Base-by-base conservation (phyloP, 2,113 vertebrate genomes). In the Hippocampus zosterae region DNA sequence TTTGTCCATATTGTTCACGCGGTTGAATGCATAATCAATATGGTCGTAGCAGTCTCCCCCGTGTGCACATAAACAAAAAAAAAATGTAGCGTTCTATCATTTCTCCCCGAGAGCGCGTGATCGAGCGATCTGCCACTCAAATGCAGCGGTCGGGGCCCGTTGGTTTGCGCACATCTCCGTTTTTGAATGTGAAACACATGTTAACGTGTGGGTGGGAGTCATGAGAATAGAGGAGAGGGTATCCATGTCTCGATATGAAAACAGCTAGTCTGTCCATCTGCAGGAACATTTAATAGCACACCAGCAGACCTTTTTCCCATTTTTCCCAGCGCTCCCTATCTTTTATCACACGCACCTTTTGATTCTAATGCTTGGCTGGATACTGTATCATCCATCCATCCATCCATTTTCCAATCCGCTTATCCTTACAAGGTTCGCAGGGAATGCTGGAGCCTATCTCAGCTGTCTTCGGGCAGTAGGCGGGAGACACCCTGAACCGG, bases 201-300 rank as follows among this genome's bases (percentile, higher is more conserved):
- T 92, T 87, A 84, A 89, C 78, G 88, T 92, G 91, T 91, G 90
- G 88, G 88, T 89, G 88, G 90, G 89, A 90, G 89, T 88, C 88
- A 83, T 74, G 88, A 90, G 91, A 90, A 90, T 86, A 85, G 84
- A 86, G 81, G 79, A 90, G 90, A 90, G 92, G 92, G 90, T 91
- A 92, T 93, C 90, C 90, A 84, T 92, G 92, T 93, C 92, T 91
- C 74, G 82, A 86, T 90, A 88, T 88, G 88, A 91, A 89, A 91
- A 91, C 88, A 87, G 90, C 92, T 88, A 70, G 81, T 88, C 84
- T 78, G 81, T 89, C 90, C 92, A 92, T 92, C 92, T 93, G 92
- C 78, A 71, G 69, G 88, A 92, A 85, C 90, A 90, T 87, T 91
- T 91, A 92, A 90, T 89, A 88, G 72, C 76, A 83, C 81, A 82